Conservation (phyloP, 2,113 vertebrate species). For the Pollimyrus isidori region DNA sequence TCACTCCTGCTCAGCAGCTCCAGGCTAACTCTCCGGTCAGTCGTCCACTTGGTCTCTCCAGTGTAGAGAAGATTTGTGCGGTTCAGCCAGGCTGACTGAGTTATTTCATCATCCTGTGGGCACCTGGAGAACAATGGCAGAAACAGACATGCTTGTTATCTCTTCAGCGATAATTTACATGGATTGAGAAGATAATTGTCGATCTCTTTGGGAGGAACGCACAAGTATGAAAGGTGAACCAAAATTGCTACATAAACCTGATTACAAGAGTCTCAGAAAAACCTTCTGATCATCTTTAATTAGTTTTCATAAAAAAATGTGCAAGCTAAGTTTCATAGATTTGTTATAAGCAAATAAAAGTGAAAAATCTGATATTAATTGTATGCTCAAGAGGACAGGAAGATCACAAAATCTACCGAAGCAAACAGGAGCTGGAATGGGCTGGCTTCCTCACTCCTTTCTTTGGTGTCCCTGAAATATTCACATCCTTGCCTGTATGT, state of each 20-base stretch:
- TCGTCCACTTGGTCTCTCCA: slow-evolving; percentile 94
- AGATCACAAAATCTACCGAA: neutral
- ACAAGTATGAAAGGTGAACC: neutral
- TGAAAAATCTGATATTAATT: neutral
- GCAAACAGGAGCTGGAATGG: neutral
- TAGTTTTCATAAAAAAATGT: neutral
- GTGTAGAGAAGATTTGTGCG: slow-evolving; percentile 93
- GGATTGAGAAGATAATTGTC: neutral
- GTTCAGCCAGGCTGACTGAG: slow-evolving; percentile 90
- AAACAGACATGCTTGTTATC: neutral
- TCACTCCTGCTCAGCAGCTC: slow-evolving; percentile 84
- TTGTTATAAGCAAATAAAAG: neutral
- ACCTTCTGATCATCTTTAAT: neutral
- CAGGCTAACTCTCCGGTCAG: slow-evolving; percentile 88
- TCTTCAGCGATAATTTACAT: neutral
- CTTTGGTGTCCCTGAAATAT: neutral
- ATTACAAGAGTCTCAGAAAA: neutral
- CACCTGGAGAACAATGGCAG: slow-evolving; percentile 62
- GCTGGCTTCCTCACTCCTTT: neutral
- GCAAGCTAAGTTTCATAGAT: neutral
- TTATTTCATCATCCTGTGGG: slow-evolving; percentile 81
- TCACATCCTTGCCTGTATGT: neutral
- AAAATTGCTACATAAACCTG: neutral
- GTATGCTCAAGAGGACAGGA: neutral
- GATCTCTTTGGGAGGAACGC: neutral